These are phyloP conservation scores for Chymomyza amoena DNA, from an alignment of 2,888 invertebrate species.

Conservation along the genomic window DNA sequence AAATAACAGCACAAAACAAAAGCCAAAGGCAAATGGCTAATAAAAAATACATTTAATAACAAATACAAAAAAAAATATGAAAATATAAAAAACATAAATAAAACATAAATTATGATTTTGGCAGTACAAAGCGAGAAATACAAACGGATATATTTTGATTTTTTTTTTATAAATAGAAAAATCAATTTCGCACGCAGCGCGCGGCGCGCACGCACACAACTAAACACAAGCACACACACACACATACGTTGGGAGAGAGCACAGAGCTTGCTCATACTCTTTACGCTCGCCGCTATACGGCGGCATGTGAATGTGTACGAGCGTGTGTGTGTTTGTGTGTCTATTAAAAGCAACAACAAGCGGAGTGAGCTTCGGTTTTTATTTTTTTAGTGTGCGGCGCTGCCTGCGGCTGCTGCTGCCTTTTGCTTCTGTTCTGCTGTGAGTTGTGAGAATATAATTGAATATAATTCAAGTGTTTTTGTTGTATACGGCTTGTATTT, in stretches of 20 bases:
- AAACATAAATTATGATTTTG: constrained; percentile 67
- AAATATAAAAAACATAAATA: constrained; percentile 55
- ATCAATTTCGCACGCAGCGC: constrained; percentile 72
- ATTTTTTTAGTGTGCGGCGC: neutral
- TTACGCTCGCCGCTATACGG: constrained; percentile 32
- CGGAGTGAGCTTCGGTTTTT: neutral
- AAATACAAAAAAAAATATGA: constrained; percentile 6
- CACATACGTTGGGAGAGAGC: constrained; percentile 8
- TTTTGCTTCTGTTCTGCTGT: constrained; percentile 20
- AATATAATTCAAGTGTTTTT: constrained; percentile 70
- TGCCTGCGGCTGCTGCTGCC: neutral
- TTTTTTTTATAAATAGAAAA: constrained; percentile 73
- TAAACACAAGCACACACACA: no score
- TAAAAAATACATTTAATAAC: constrained; percentile 20
- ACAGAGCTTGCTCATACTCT: constrained; percentile 23
- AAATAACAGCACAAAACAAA: constrained; percentile 11
- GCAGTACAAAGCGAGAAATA: constrained; percentile 53
- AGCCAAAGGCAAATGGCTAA: constrained; percentile 26
- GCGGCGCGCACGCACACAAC: constrained; percentile 31
- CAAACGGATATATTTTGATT: constrained; percentile 69
- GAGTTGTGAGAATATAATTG: constrained; percentile 55
- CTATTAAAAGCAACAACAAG: constrained; percentile 47
- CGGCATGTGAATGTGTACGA: constrained; percentile 33
- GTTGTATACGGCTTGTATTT: constrained; percentile 53
- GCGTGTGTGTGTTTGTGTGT: constrained; percentile 37